Percentiles rank a stretch among this genome's conserved stretches.
phyloP scores from a whole-genome alignment of 2,888 invertebrate genomes.

The Ptychoptera contaminata region DNA sequence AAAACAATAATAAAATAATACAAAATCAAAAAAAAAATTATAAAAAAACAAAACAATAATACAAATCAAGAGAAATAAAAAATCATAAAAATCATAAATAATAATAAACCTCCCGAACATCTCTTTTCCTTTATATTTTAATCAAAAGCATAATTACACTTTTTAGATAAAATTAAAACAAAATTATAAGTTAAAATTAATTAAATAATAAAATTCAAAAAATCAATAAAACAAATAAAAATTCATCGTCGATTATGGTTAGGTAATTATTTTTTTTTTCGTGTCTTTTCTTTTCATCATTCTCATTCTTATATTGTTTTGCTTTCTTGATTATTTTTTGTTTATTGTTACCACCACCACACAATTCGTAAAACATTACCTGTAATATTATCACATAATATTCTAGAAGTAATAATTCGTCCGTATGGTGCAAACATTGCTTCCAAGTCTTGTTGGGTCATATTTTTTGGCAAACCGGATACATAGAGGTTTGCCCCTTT shows the following conservation, averaged over 20 bases:
- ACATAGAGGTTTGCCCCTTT: constrained; percentile 91
- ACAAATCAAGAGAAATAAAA: background rate
- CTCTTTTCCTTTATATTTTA: background rate
- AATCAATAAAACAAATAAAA: too few relatives aligned
- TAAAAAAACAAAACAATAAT: background rate
- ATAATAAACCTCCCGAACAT: background rate
- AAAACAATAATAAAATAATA: background rate
- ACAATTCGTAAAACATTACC: constrained; percentile 36
- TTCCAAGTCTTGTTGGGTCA: constrained; percentile 75
- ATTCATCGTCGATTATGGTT: too few relatives aligned
- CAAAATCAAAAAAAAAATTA: background rate
- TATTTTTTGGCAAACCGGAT: constrained; percentile 77
- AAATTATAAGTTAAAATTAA: background rate
- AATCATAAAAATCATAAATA: background rate
- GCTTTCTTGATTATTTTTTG: too few relatives aligned
- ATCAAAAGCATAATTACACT: background rate
- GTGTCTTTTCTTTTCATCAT: too few relatives aligned
- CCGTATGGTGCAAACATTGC: constrained; percentile 66
- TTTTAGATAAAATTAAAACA: background rate
- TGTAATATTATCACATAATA: constrained; percentile 70
- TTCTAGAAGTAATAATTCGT: constrained; percentile 71
- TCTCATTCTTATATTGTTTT: too few relatives aligned
- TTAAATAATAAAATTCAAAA: too few relatives aligned
- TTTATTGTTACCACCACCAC: too few relatives aligned
- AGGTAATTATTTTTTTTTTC: too few relatives aligned